phyloP scores from a whole-genome alignment of 1,140 invertebrate genomes.

The Nasonia longicornis region DNA sequence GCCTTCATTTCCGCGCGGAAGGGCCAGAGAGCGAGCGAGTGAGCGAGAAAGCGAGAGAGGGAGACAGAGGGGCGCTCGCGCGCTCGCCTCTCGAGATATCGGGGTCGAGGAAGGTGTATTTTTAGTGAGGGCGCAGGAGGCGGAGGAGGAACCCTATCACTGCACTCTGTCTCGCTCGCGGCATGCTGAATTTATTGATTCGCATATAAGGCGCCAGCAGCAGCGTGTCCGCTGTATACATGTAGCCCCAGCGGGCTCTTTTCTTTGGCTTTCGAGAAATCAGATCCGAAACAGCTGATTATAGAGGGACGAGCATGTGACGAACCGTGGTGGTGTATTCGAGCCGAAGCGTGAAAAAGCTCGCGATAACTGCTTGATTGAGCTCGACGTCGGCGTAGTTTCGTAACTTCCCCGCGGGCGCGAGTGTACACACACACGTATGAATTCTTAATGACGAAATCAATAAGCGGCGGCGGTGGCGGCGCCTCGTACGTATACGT shows the following conservation, averaged over 20 bases:
- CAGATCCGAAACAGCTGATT: no score
- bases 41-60: neutral
- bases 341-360: no score
- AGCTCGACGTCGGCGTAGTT: neutral
- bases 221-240: neutral
- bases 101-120: slow-evolving; percentile 50
- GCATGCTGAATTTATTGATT: slow-evolving; percentile 61
- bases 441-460: slow-evolving; percentile 36
- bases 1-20: neutral
- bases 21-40: neutral
- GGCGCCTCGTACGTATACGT: neutral
- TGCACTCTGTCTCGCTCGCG: slow-evolving; percentile 35
- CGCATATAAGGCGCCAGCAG: slow-evolving; percentile 50
- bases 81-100: slow-evolving; percentile 20
- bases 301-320: no score
- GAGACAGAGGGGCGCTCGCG: no score
- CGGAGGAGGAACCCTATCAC: slow-evolving; percentile 47
- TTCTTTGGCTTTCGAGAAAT: no score
- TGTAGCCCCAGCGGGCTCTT: neutral
- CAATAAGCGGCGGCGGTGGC: slow-evolving; percentile 14
- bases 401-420: neutral
- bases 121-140: slow-evolving; percentile 39
- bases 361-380: neutral
- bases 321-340: no score
- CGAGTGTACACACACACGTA: neutral